Evolutionary conservation across 2,888 invertebrate genomes (phyloP).

Genomic region (Eueremaeus valkanovi): DNA sequence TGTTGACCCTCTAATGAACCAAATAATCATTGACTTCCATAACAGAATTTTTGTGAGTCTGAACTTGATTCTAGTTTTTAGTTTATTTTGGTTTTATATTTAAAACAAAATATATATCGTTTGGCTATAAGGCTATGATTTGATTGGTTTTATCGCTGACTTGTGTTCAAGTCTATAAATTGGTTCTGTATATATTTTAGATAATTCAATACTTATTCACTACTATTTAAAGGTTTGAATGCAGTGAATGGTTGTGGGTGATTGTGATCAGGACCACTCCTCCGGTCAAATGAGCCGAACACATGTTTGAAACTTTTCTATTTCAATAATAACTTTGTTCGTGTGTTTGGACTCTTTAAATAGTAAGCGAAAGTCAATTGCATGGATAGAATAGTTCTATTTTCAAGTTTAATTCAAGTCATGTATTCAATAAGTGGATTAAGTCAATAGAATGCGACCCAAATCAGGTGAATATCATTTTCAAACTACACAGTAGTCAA

Average conservation of each 20-base stretch:
- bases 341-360: background rate
- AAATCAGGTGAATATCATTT: background rate
- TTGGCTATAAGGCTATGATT: no score
- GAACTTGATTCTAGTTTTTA: no score
- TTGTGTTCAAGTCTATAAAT: no score
- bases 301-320: background rate
- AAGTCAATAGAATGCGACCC: slow-evolving; percentile 7
- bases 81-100: no score
- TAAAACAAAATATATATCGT: no score
- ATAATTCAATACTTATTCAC: no score
- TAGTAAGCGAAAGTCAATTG: background rate
- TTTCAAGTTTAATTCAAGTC: background rate
- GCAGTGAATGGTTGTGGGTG: no score
- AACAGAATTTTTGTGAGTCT: background rate
- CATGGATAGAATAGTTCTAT: background rate
- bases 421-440: background rate
- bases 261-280: no score
- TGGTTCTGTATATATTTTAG: no score
- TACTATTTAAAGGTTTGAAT: no score
- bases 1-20: background rate
- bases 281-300: background rate
- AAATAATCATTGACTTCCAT: background rate
- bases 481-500: background rate
- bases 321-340: background rate
- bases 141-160: no score